Conservation (phyloP, 2,888 invertebrate genomes). For the Axea sp. region DNA sequence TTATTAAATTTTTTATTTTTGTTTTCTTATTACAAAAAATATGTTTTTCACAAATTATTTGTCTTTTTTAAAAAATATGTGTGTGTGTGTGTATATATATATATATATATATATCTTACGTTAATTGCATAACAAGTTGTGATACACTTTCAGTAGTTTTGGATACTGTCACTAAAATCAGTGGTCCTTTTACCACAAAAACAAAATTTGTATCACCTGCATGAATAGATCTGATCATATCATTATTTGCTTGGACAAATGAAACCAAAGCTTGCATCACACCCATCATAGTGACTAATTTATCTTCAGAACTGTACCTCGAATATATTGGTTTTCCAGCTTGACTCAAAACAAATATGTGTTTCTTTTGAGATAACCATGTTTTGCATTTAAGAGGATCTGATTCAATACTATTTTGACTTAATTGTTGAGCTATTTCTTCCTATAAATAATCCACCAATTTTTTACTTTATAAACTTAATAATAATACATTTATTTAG, state of each 20-base stretch:
- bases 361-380: conserved; percentile 91
- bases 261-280: conserved; percentile 96
- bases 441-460: conserved; percentile 73
- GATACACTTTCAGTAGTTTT: conserved; percentile 90
- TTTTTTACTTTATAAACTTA: too few species aligned
- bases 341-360: conserved; percentile 96
- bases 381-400: conserved; percentile 86
- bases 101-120: conserved; percentile 84
- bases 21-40: too few species aligned
- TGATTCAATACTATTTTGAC: conserved; percentile 79
- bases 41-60: too few species aligned
- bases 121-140: conserved; percentile 91
- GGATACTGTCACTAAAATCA: conserved; percentile 94
- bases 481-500: background rate
- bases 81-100: too few species aligned
- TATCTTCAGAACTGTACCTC: conserved; percentile 89
- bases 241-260: conserved; percentile 91
- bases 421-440: conserved; percentile 73
- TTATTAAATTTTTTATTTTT: too few species aligned
- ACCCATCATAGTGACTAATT: conserved; percentile 95
- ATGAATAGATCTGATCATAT: conserved; percentile 91
- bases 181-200: conserved; percentile 93
- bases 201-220: conserved; percentile 94
- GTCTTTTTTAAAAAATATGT: too few species aligned
- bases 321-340: conserved; percentile 99